These are phyloP conservation scores for Harmothoe impar DNA, from an alignment of 2,888 invertebrate genomes.

Conservation along the genomic window DNA sequence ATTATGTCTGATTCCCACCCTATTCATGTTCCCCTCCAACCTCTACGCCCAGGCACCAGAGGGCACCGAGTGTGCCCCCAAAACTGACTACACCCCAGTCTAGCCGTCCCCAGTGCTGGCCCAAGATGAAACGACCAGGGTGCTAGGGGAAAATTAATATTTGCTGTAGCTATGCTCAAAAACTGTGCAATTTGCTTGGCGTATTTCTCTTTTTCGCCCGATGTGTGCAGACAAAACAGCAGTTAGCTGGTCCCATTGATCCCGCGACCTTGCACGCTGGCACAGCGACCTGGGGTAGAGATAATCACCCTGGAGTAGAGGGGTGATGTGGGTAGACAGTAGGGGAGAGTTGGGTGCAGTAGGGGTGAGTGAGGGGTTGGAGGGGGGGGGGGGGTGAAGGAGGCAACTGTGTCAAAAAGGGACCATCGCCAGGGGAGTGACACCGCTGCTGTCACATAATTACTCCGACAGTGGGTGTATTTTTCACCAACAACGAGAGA, in stretches of 20 bases:
- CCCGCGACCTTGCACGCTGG: background rate
- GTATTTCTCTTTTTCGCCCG: background rate
- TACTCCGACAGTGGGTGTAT: background rate
- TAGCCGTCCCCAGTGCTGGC: background rate
- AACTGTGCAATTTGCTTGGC: conserved; percentile 33
- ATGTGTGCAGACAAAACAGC: conserved; percentile 41
- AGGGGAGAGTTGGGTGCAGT: background rate
- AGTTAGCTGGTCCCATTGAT: background rate
- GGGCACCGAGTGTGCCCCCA: background rate
- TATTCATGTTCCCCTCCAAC: background rate
- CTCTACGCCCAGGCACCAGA: background rate
- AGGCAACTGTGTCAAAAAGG: conserved; percentile 37
- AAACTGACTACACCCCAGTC: background rate
- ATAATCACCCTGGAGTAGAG: background rate
- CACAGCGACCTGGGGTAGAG: background rate
- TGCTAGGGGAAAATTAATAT: conserved; percentile 28
- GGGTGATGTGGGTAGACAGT: background rate
- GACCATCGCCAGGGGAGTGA: background rate
- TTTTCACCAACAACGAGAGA: background rate
- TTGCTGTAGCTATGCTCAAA: conserved; percentile 44
- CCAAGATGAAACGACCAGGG: background rate
- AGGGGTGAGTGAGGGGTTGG: background rate
- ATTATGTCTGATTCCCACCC: background rate
- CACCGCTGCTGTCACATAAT: background rate
- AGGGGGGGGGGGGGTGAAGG: background rate